Base-by-base conservation (phyloP, 2,888 invertebrate genomes). In the Catocala sponsa region DNA sequence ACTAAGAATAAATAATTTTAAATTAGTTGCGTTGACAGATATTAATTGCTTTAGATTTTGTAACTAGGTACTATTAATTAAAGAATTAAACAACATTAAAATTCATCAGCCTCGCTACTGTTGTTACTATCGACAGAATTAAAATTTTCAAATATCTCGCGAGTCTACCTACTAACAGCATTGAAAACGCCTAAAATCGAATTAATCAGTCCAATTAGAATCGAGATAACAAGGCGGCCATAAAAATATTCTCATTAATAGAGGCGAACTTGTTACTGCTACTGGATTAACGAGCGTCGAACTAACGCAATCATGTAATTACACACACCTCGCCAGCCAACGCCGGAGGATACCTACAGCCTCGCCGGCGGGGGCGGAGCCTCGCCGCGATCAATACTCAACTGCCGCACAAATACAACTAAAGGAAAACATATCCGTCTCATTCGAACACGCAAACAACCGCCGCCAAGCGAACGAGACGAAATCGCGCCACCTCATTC, bases 251-350 rank as follows among this genome's bases (percentile, higher is more conserved):
- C 84, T 85, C 89, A 87, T 91, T 91, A 91, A 91, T 89, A 89
- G 89, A 86, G 81, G 79, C 84, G 74, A 86, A 87, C 89, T 89
- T 88, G 90, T 88, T 85, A 84, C 83, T 72, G 92, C 92, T 92
- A 91, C 94, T 86, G 92, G 90, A 91, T 91, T 91, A 92, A 92
- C 90, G 88, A 88, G 84, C 84, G 76, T 66, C 78, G 79, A 79
- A 83, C 84, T 82, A 83, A 85, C 82, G 87, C 89, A 85, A 88
- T 90, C 89, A 86, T 86, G 89, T 90, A 87, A 91, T 91, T 91
- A 91, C 88, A 69, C 74, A 85, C 89, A 85, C 86, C 85, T 86
- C 85, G 71, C 59, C 67, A 60, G 59, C 68, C 75, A 68, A 74
- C 81, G 70, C 70, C 65, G 60, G 67, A 56, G 69, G 78, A 89